phyloP scores from a whole-genome alignment of 2,888 invertebrate species.

The Harmothoe impar region DNA sequence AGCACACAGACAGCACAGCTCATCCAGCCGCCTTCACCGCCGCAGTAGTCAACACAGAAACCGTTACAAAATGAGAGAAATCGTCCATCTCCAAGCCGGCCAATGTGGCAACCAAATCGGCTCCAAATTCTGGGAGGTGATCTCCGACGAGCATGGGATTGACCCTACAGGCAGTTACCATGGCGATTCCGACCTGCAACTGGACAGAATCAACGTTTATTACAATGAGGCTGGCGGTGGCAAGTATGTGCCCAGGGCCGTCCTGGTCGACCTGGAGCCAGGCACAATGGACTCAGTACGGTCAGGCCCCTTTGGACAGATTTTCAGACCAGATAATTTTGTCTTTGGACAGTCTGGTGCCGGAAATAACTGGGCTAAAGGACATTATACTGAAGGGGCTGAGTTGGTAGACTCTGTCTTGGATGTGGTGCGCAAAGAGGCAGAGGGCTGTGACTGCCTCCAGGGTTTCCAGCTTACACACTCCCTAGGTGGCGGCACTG shows the following conservation, averaged over 20 bases:
- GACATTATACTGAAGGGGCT: conserved; percentile 83
- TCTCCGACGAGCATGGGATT: conserved; percentile 80
- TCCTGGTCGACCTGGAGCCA: conserved; percentile 96
- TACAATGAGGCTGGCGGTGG: conserved; percentile 92
- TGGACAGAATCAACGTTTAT: conserved; percentile 88
- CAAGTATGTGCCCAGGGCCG: conserved; percentile 96
- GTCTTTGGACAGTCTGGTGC: conserved; percentile 60
- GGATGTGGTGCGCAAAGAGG: conserved; percentile 61
- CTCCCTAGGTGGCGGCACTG: conserved; percentile 94
- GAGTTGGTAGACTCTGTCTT: conserved; percentile 62
- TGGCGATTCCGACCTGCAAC: conserved; percentile 72
- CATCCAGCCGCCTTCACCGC: not conserved
- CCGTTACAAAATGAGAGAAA: conserved; percentile 70
- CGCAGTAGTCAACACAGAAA: not conserved
- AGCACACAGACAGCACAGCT: not conserved
- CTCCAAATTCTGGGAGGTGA: conserved; percentile 78
- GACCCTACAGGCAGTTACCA: conserved; percentile 77
- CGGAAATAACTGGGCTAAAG: conserved; percentile 62
- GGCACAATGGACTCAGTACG: conserved; percentile 98
- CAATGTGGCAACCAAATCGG: conserved; percentile 74
- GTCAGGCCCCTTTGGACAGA: conserved; percentile 60
- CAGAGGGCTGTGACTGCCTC: conserved; percentile 55
- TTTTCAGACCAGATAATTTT: conserved; percentile 60
- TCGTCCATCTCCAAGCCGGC: conserved; percentile 73
- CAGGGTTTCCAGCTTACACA: conserved; percentile 86